Conservation (phyloP, 2,113 vertebrate genomes). For the Orientallactaga bullata region DNA sequence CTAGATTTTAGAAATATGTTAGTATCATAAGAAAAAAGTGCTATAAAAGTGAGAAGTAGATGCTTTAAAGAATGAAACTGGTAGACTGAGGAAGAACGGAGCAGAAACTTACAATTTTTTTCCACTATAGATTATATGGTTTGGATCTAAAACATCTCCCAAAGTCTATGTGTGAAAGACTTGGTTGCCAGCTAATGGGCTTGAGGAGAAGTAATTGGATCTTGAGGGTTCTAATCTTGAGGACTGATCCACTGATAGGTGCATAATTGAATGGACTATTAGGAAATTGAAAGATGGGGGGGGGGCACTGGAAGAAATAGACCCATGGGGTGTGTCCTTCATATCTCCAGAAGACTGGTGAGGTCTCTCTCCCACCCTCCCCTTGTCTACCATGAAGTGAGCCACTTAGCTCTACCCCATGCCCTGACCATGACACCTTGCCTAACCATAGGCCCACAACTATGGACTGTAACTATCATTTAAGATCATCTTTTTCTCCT, state of each 20-base stretch:
- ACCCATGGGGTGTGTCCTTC: too few species aligned
- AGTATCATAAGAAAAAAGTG: not conserved
- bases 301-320: too few species aligned
- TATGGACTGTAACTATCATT: not conserved
- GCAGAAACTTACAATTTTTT: not conserved
- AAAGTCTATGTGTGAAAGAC: not conserved
- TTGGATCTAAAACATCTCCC: too few species aligned
- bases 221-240: not conserved
- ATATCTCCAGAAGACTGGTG: too few species aligned
- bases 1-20: not conserved
- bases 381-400: too few species aligned
- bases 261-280: too few species aligned
- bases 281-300: too few species aligned
- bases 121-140: not conserved
- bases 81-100: not conserved
- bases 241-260: too few species aligned
- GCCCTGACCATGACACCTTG: too few species aligned
- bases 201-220: not conserved
- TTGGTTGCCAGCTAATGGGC: not conserved
- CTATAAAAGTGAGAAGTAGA: not conserved
- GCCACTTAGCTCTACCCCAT: too few species aligned
- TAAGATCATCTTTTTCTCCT: not conserved
- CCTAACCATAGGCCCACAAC: not conserved
- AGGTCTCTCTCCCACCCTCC: too few species aligned
- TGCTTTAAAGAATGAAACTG: not conserved